Conservation (phyloP, 2,888 invertebrate species). For the Acholoe squamosa region DNA sequence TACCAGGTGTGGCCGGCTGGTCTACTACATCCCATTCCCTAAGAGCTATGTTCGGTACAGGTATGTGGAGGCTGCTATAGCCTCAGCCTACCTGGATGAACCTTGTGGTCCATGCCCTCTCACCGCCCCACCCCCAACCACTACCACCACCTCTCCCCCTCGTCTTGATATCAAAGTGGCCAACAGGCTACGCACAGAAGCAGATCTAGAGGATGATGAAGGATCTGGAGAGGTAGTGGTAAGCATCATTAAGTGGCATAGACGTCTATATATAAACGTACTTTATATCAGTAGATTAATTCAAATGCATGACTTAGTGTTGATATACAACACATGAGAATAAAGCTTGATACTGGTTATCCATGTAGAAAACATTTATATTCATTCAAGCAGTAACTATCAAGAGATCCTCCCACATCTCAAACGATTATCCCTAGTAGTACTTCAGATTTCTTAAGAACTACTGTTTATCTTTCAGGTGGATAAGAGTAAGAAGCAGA, state of each 20-base stretch:
- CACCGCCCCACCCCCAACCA: neutral
- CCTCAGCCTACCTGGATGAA: slow-evolving; percentile 58
- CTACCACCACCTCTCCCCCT: neutral
- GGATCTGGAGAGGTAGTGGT: slow-evolving; percentile 32
- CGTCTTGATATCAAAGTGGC: neutral
- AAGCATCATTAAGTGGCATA: too few species aligned
- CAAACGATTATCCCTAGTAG: too few species aligned
- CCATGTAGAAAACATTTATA: too few species aligned
- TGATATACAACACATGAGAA: too few species aligned
- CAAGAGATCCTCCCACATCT: too few species aligned
- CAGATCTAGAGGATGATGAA: neutral
- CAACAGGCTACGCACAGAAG: neutral
- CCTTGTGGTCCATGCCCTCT: slow-evolving; percentile 55
- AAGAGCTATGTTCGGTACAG: slow-evolving; percentile 63
- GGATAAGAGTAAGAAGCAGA: slow-evolving; percentile 8
- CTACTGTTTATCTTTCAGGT: neutral
- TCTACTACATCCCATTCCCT: slow-evolving; percentile 66
- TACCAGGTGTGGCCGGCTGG: slow-evolving; percentile 65
- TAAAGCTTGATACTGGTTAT: too few species aligned
- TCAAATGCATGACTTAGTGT: too few species aligned
- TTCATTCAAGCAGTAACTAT: too few species aligned
- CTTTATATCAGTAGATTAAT: too few species aligned
- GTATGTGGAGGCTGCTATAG: slow-evolving; percentile 61
- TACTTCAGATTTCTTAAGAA: too few species aligned
- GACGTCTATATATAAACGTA: too few species aligned